Evolutionary conservation across 2,113 vertebrate genomes (phyloP).

Genomic region (Litocranius walleri): DNA sequence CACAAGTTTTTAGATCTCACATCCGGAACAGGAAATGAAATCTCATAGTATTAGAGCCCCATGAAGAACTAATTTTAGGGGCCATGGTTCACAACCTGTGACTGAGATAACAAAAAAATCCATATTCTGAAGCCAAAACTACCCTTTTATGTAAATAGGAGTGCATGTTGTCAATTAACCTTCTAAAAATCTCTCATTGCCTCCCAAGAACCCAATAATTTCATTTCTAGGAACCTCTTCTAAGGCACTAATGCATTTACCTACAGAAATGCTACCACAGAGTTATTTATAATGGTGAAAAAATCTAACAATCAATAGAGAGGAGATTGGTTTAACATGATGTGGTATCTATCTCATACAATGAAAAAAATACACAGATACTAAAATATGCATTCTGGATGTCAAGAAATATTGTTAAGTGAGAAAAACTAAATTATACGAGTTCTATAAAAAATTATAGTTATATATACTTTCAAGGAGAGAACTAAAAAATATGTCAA

Average conservation of each 20-base stretch:
- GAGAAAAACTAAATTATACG: background rate
- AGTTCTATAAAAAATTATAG: background rate
- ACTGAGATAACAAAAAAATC: background rate
- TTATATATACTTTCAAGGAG: background rate
- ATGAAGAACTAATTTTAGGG: constrained; percentile 31
- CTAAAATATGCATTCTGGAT: background rate
- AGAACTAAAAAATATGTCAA: background rate
- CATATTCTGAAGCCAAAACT: background rate
- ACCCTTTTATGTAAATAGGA: background rate
- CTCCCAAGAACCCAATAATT: background rate
- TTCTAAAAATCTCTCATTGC: background rate
- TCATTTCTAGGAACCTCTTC: background rate
- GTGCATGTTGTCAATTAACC: background rate
- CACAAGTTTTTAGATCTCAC: constrained; percentile 8
- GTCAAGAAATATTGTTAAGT: background rate
- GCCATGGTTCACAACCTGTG: background rate
- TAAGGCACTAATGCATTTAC: constrained; percentile 1
- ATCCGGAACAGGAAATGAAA: constrained; percentile 50
- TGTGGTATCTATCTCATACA: background rate
- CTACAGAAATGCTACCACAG: background rate
- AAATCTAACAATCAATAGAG: background rate
- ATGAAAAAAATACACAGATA: constrained; percentile 1
- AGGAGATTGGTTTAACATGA: background rate
- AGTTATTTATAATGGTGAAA: constrained; percentile 14
- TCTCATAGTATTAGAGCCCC: background rate